Evolutionary conservation across 2,113 vertebrate genomes (phyloP), one percentile per base, ranked within the genome.

Genomic region (Phrynosoma blainvillii): DNA sequence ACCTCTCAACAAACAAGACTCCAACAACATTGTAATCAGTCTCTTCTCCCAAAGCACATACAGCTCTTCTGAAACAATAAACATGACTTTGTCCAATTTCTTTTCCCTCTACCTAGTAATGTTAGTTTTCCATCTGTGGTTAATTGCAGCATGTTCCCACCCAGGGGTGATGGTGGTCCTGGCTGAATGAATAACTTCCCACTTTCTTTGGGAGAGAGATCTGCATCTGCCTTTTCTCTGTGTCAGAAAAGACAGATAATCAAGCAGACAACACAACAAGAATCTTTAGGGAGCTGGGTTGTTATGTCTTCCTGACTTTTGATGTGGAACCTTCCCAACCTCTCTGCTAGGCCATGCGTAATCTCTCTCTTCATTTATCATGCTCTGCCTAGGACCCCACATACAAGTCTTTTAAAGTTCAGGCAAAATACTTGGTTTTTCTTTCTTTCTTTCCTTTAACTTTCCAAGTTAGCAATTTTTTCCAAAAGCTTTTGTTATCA

Each of bases 331-430:
- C 6, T 66, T 84, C 88, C 87, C 79, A 0, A 47, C 42, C 36
- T n/a, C 73, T 93, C 84, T 62, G 65, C 66, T 65, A 83, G 54
- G 42, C 2, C 87, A 25, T 62, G 7, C 90, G 25, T 87, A 90
- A 93, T 32, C 76, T 93, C 25, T 90, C 84, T 40, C 5, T 89
- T 40, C 90, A 47, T 91, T 89, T 85, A 90, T 93, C 68, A 1
- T 30, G 36, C 82, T 89, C 87, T 36, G 30, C 36, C 87, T 74
- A 59, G 82, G 62, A 87, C 3, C 0, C 0, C 59, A 81, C 1
- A 88, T 65, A 82, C 71, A 30, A 90, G 23, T 66, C 84, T 76
- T 92, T 89, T 87, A 84, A 42, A 42, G 30, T 77, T 90, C 92
- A 86, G 85, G 77, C 85, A 88, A 87, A 79, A 32, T 40, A 79